Evolutionary conservation across 2,113 vertebrate species (phyloP).

Genomic region (Acrocephalus arundinaceus): DNA sequence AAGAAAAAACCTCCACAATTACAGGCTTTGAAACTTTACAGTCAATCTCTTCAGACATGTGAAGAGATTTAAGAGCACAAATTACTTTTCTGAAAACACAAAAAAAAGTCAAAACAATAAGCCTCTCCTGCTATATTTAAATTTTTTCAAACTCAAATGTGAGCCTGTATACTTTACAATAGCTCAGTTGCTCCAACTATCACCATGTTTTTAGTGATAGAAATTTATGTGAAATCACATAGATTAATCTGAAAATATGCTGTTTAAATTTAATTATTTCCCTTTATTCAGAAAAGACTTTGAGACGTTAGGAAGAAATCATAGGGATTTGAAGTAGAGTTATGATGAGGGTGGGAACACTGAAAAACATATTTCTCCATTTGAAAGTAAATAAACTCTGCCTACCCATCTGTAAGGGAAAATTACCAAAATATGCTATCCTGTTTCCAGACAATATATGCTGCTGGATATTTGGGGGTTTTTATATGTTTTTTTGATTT

Average conservation of each 20-base stretch:
- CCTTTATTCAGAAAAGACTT: neutral
- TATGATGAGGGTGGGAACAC: neutral
- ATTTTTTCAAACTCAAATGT: neutral
- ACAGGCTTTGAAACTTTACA: neutral
- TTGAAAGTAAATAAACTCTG: neutral
- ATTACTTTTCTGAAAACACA: neutral
- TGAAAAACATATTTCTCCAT: neutral
- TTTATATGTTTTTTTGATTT: neutral
- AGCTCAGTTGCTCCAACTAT: neutral
- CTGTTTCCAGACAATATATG: neutral
- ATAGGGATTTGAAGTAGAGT: neutral
- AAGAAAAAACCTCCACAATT: neutral
- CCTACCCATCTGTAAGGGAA: neutral
- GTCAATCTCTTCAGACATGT: neutral
- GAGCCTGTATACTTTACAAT: neutral
- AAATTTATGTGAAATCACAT: neutral
- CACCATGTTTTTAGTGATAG: neutral
- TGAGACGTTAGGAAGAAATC: neutral
- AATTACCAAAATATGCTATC: neutral
- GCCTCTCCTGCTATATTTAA: neutral
- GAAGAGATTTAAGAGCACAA: neutral
- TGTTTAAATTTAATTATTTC: neutral
- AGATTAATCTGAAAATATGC: neutral
- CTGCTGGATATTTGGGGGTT: neutral
- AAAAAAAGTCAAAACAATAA: neutral